Conservation (phyloP, 92 coral and sea anemone genomes). For the Siderastrea radians region DNA sequence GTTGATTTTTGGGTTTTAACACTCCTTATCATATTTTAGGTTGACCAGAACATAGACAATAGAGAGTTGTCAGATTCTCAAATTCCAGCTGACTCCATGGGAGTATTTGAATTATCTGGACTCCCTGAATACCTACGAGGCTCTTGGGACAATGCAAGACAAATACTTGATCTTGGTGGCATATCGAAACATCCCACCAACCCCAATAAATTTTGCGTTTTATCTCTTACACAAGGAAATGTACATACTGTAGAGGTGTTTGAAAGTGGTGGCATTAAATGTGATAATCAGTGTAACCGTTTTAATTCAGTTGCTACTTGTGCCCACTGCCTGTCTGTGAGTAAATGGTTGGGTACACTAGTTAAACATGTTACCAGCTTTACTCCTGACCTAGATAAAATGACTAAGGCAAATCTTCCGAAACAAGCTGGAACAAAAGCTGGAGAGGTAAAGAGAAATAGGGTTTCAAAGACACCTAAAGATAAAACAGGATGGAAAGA, state of each 20-base stretch:
- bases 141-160: constrained; percentile 43
- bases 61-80: neutral
- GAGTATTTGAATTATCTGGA: constrained; percentile 32
- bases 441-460: neutral
- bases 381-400: neutral
- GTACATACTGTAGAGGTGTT: constrained; percentile 32
- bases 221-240: constrained; percentile 36
- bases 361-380: neutral
- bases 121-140: constrained; percentile 34
- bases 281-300: neutral
- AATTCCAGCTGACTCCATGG: neutral
- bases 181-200: constrained; percentile 41
- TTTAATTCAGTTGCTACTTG: neutral
- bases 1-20: too few species aligned
- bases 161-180: constrained; percentile 50
- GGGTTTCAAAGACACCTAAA: neutral
- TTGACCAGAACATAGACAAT: neutral
- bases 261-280: constrained; percentile 3
- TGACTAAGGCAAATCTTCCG: neutral
- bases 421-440: neutral
- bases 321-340: neutral
- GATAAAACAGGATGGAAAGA: neutral
- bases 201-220: constrained; percentile 7
- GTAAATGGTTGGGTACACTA: neutral
- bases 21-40: constrained; percentile 3